Evolutionary conservation across 2,797 vertebrate genomes (phyloP).

Genomic region (Lithobates sylvaticus): DNA sequence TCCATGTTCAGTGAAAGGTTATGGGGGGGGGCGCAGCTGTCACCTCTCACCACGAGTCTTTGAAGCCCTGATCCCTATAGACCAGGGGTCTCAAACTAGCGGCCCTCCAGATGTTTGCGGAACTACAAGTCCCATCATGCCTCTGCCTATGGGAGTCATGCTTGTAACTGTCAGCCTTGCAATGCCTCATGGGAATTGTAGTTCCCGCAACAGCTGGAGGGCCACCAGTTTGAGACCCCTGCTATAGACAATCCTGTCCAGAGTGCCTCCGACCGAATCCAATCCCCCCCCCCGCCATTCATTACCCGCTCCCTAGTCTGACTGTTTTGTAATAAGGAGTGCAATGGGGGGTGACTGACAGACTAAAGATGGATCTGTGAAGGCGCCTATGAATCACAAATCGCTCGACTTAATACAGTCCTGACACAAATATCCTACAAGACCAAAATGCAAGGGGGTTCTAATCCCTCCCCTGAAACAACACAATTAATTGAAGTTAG

Average conservation of each 20-base stretch:
- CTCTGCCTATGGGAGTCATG: too few species aligned
- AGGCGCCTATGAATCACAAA: slow-evolving; percentile 24
- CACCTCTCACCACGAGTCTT: neutral
- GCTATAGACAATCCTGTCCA: neutral
- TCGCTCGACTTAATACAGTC: neutral
- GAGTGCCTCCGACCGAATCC: neutral
- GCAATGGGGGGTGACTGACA: slow-evolving; percentile 28
- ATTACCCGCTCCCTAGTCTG: neutral
- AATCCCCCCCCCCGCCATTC: neutral
- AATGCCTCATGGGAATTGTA: too few species aligned
- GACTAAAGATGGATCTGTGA: slow-evolving; percentile 24
- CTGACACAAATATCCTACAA: slow-evolving; percentile 14
- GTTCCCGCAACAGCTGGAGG: too few species aligned
- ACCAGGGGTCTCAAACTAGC: too few species aligned
- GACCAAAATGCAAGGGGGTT: neutral
- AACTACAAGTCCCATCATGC: too few species aligned
- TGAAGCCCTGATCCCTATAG: neutral
- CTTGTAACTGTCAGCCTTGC: too few species aligned
- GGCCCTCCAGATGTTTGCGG: too few species aligned
- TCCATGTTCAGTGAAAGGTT: slow-evolving; percentile 5
- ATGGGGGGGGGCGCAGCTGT: neutral
- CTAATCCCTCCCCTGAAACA: neutral
- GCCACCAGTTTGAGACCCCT: too few species aligned
- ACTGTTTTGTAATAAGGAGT: neutral
- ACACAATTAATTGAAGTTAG: neutral